A percentile compares a stretch with the other conserved stretches of the same genome.
Conservation (phyloP, 2,888 invertebrate genomes). For the Campaea margaritaria region DNA sequence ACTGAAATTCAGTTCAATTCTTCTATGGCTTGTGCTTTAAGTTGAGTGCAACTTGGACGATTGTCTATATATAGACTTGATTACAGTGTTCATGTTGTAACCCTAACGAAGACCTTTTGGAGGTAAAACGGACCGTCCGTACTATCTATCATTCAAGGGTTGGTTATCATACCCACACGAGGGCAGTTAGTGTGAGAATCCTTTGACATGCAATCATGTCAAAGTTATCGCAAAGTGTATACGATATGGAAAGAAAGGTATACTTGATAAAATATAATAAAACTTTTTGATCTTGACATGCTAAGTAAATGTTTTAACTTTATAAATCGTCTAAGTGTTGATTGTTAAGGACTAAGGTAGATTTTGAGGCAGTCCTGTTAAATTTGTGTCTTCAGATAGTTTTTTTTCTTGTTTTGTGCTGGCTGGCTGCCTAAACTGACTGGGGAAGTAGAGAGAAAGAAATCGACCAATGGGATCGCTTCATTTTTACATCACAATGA, state of each 20-base stretch:
- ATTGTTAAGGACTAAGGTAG: slow-evolving; percentile 33
- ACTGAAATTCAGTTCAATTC: too few species aligned
- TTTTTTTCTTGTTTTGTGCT: background rate
- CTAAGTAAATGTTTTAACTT: slow-evolving; percentile 32
- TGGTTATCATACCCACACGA: slow-evolving; percentile 20
- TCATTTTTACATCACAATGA: too few species aligned
- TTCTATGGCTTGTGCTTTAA: too few species aligned
- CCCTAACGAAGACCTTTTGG: too few species aligned
- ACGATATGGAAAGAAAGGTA: slow-evolving; percentile 46
- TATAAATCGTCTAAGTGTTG: slow-evolving; percentile 34
- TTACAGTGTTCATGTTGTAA: too few species aligned
- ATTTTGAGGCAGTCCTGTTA: slow-evolving; percentile 30
- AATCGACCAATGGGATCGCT: background rate
- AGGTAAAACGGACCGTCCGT: background rate
- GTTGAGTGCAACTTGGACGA: too few species aligned
- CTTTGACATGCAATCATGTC: slow-evolving; percentile 35
- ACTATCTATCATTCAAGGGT: background rate
- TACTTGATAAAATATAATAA: slow-evolving; percentile 40
- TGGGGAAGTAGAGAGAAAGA: background rate
- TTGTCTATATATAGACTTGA: too few species aligned
- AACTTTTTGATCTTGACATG: slow-evolving; percentile 35
- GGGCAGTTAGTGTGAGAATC: slow-evolving; percentile 22
- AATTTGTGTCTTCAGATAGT: background rate
- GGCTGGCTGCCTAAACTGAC: background rate
- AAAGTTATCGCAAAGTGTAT: slow-evolving; percentile 39